Conservation (phyloP, 2,888 invertebrate genomes). For the Thumatha senex region DNA sequence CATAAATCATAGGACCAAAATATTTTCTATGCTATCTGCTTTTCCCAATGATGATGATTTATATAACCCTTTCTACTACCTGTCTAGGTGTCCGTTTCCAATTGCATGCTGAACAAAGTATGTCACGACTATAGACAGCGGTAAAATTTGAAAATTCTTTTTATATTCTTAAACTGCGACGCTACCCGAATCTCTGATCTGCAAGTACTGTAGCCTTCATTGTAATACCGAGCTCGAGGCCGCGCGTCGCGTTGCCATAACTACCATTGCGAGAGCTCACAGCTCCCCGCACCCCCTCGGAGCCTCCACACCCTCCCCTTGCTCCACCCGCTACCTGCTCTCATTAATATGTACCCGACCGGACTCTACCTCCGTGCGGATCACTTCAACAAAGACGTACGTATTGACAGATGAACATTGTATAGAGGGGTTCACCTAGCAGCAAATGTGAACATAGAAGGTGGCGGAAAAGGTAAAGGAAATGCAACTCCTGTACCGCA, state of each 20-base stretch:
- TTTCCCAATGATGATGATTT: no score
- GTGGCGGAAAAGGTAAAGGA: no score
- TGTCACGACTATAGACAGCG: no score
- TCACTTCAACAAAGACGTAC: conserved; percentile 50
- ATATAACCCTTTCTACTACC: no score
- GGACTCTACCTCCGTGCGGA: conserved; percentile 66
- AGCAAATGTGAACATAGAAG: neutral
- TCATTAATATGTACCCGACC: conserved; percentile 79
- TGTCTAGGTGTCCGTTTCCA: no score
- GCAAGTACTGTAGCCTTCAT: conserved; percentile 63
- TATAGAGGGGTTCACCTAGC: conserved; percentile 33
- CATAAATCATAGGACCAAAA: no score
- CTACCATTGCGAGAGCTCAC: conserved; percentile 50
- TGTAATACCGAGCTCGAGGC: conserved; percentile 72
- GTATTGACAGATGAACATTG: conserved; percentile 54
- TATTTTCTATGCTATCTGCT: no score
- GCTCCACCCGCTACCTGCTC: conserved; percentile 57
- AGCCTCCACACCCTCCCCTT: conserved; percentile 16
- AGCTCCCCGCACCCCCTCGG: conserved; percentile 40
- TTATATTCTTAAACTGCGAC: conserved; percentile 6
- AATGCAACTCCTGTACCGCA: no score
- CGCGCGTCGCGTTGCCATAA: conserved; percentile 77
- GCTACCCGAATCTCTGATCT: conserved; percentile 40
- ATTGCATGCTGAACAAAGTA: no score
- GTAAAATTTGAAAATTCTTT: neutral